Conservation (phyloP, 2,888 invertebrate genomes). For the Morpho deidamia region DNA sequence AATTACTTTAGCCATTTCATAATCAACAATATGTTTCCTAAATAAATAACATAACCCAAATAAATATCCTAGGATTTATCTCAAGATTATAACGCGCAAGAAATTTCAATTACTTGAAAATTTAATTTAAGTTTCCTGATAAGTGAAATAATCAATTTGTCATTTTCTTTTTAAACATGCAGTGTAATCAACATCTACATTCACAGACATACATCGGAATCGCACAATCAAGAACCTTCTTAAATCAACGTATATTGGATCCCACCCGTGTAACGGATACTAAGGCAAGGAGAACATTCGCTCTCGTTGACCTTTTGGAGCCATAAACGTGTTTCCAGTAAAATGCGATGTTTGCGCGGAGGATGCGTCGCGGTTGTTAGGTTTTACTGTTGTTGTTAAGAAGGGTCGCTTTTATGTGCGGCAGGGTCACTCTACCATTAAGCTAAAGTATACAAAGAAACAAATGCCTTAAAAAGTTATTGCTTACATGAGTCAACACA, state of each 20-base stretch:
- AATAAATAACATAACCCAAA: too few species aligned
- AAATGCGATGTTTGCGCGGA: constrained; percentile 36
- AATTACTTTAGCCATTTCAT: too few species aligned
- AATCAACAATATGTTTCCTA: too few species aligned
- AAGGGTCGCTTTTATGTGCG: constrained; percentile 41
- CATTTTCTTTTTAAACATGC: too few species aligned
- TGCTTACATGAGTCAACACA: neutral
- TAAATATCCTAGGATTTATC: too few species aligned
- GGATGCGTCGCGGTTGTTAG: constrained; percentile 42
- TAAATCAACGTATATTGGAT: neutral
- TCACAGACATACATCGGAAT: too few species aligned
- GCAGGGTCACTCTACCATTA: constrained; percentile 27
- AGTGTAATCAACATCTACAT: too few species aligned
- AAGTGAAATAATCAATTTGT: too few species aligned
- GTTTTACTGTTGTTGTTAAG: constrained; percentile 52
- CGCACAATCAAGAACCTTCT: too few species aligned
- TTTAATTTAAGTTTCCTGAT: too few species aligned
- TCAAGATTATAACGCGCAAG: too few species aligned
- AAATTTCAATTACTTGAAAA: too few species aligned
- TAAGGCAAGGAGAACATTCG: neutral
- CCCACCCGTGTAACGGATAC: neutral
- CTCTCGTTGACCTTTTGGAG: constrained; percentile 29
- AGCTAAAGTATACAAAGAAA: constrained; percentile 16
- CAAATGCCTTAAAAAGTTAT: constrained; percentile 7
- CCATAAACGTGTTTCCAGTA: constrained; percentile 41